Evolutionary conservation across 2,797 vertebrate species (phyloP).

Genomic region (Rhadinocentrus ornatus): DNA sequence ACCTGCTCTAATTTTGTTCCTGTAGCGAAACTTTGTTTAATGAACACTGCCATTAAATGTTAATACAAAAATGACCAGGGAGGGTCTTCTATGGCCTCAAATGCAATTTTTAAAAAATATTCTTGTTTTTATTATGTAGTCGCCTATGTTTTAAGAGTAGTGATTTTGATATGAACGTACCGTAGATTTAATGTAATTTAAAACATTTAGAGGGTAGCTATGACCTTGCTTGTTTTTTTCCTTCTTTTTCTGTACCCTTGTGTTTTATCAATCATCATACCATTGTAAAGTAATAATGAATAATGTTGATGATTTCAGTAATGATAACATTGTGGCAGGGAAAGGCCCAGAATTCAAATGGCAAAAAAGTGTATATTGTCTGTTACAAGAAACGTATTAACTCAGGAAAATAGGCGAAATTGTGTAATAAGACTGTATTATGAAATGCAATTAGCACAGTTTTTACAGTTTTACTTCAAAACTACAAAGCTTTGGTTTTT

Average conservation of each 20-base stretch:
- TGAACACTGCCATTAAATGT: conserved; percentile 99
- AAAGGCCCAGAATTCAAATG: conserved; percentile 95
- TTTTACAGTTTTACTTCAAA: conserved; percentile 83
- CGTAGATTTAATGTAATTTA: conserved; percentile 96
- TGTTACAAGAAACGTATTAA: conserved; percentile 89
- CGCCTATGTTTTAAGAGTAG: conserved; percentile 89
- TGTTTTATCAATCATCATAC: conserved; percentile 95
- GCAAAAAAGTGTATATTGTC: conserved; percentile 92
- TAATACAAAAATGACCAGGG: conserved; percentile 95
- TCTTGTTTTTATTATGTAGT: conserved; percentile 87
- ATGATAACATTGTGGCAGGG: conserved; percentile 90
- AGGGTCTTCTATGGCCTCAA: conserved; percentile 97
- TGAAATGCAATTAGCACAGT: conserved; percentile 85
- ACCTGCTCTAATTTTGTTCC: conserved; percentile 81
- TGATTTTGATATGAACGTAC: conserved; percentile 82
- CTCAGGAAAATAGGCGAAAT: conserved; percentile 88
- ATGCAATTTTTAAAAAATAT: conserved; percentile 90
- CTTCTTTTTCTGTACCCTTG: conserved; percentile 86
- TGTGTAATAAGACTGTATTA: conserved; percentile 85
- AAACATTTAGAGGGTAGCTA: conserved; percentile 86
- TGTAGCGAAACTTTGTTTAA: conserved; percentile 81
- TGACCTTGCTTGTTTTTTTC: conserved; percentile 75
- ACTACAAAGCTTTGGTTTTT: conserved; percentile 79
- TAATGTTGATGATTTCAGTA: conserved; percentile 85
- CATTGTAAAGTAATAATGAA: conserved; percentile 91